These are phyloP conservation scores for Aphyosemion australe DNA, from an alignment of 2,113 vertebrate genomes.

Conservation along the genomic window DNA sequence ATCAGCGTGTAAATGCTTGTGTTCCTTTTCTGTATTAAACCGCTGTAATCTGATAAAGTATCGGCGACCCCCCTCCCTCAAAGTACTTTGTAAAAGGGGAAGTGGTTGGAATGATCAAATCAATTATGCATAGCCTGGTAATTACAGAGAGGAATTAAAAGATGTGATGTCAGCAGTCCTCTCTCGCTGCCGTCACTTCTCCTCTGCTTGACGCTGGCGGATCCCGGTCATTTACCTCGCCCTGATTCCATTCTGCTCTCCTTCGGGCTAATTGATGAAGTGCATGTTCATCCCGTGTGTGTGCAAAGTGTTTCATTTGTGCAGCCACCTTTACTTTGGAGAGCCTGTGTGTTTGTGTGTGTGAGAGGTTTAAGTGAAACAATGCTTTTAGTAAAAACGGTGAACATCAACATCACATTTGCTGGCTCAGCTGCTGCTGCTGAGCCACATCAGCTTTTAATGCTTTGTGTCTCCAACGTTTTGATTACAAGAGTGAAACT, in stretches of 20 bases:
- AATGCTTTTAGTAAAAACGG: constrained; percentile 81
- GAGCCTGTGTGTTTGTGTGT: constrained; percentile 25
- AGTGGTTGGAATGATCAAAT: constrained; percentile 68
- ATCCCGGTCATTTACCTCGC: constrained; percentile 39
- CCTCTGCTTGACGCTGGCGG: constrained; percentile 35
- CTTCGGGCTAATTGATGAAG: constrained; percentile 51
- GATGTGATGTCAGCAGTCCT: constrained; percentile 75
- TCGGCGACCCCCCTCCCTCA: constrained; percentile 52
- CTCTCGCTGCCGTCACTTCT: constrained; percentile 17
- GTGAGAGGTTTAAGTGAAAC: constrained; percentile 68
- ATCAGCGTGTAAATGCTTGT: background rate
- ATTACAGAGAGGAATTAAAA: constrained; percentile 81
- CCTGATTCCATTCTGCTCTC: constrained; percentile 36
- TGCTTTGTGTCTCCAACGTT: constrained; percentile 42
- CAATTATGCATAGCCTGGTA: constrained; percentile 82
- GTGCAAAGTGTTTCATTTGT: constrained; percentile 17
- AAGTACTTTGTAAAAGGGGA: constrained; percentile 76
- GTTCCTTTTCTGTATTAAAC: constrained; percentile 49
- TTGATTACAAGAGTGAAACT: constrained; percentile 17
- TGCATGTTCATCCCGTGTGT: constrained; percentile 33
- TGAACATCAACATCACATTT: constrained; percentile 67
- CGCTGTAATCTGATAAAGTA: constrained; percentile 61
- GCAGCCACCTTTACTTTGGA: constrained; percentile 10
- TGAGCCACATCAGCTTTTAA: constrained; percentile 49
- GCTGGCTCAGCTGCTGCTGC: constrained; percentile 75